A percentile compares a stretch with the other conserved stretches of the same genome.
phyloP scores from a whole-genome alignment of 2,113 vertebrate species.

The Pituophis catenifer region DNA sequence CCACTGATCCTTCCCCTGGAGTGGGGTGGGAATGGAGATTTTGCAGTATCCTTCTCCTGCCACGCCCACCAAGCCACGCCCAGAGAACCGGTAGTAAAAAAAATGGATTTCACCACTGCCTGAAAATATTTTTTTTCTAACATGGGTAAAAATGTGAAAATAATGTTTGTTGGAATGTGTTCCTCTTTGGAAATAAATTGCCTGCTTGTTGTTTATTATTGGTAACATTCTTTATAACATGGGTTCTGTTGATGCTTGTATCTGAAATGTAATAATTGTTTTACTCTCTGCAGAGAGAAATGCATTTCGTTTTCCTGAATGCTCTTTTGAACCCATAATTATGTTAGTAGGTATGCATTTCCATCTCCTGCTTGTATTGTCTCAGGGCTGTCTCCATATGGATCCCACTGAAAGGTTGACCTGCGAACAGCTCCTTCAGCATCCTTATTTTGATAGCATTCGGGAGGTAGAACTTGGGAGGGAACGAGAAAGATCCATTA shows the following conservation, averaged over 20 bases:
- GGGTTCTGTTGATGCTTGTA: neutral
- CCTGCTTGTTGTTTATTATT: neutral
- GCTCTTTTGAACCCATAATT: neutral
- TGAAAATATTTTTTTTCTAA: neutral
- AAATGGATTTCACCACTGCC: too few relatives aligned
- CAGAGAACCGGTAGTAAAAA: too few relatives aligned
- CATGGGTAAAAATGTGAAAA: neutral
- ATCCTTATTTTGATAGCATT: slow-evolving; percentile 85
- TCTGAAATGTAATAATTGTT: neutral
- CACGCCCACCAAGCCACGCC: too few relatives aligned
- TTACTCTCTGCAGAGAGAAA: neutral
- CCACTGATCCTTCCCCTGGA: too few relatives aligned
- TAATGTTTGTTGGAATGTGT: neutral
- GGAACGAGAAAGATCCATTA: slow-evolving; percentile 67
- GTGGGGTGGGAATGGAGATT: too few relatives aligned
- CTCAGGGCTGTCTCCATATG: slow-evolving; percentile 86
- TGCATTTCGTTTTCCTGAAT: neutral
- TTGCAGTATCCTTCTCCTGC: too few relatives aligned
- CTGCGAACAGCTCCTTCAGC: slow-evolving; percentile 87
- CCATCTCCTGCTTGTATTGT: neutral
- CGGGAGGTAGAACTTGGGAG: slow-evolving; percentile 66
- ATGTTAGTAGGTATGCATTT: neutral
- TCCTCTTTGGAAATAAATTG: neutral
- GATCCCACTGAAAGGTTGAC: slow-evolving; percentile 83
- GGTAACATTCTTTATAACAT: neutral